Conservation (phyloP, 1,140 invertebrate species). For the Drosophila nigromelanica region DNA sequence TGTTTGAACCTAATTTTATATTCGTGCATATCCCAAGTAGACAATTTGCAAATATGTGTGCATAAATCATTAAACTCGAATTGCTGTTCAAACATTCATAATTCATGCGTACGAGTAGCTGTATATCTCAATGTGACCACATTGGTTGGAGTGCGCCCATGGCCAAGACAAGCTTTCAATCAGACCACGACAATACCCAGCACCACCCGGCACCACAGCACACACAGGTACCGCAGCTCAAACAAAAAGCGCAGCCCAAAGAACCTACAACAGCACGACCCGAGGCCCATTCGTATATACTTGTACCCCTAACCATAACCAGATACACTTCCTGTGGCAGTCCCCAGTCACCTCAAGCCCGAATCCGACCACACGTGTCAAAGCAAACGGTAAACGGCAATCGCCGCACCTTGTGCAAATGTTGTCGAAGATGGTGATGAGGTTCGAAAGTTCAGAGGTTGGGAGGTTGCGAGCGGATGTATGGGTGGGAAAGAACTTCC, state of each 20-base stretch:
- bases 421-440: conserved; percentile 49
- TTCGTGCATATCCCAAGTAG: neutral
- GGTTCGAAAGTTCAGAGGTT: neutral
- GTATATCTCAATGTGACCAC: conserved; percentile 40
- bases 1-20: conserved; percentile 1
- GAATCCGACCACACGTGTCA: conserved; percentile 63
- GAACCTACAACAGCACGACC: conserved; percentile 26
- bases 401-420: conserved; percentile 70
- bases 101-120: neutral
- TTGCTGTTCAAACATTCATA: conserved; percentile 36
- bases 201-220: conserved; percentile 13
- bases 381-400: conserved; percentile 67
- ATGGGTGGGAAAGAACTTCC: conserved; percentile 9
- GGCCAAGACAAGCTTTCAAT: conserved; percentile 66
- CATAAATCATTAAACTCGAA: conserved; percentile 34
- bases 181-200: conserved; percentile 55
- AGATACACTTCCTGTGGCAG: conserved; percentile 45
- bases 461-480: neutral
- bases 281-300: conserved; percentile 32
- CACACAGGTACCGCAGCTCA: conserved; percentile 54
- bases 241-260: conserved; percentile 72
- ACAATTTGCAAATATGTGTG: conserved; percentile 6
- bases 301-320: conserved; percentile 20
- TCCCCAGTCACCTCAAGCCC: conserved; percentile 30
- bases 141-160: conserved; percentile 27